phyloP scores from a whole-genome alignment of 2,888 invertebrate species.

The Tortricodes alternella region DNA sequence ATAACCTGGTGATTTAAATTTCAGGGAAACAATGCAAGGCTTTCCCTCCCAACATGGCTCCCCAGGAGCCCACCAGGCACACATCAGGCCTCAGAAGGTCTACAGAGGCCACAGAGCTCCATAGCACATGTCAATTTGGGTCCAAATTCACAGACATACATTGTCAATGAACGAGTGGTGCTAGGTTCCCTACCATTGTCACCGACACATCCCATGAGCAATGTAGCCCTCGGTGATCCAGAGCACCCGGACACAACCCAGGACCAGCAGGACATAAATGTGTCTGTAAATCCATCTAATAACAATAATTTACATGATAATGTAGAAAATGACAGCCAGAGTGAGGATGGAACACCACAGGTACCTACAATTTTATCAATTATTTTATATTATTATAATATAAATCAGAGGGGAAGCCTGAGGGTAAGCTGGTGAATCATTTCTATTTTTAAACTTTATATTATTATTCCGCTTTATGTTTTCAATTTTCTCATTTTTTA shows the following conservation, averaged over 20 bases:
- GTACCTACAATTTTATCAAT: no score
- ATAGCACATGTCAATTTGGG: constrained; percentile 68
- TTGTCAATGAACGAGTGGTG: constrained; percentile 60
- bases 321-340: constrained; percentile 73
- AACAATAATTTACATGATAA: constrained; percentile 76
- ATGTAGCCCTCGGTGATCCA: constrained; percentile 62
- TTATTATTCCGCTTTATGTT: no score
- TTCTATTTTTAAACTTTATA: no score
- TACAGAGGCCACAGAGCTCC: constrained; percentile 70
- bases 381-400: no score
- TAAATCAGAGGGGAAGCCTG: no score
- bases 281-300: constrained; percentile 71
- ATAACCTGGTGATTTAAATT: constrained; percentile 24
- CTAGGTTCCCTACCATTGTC: constrained; percentile 51
- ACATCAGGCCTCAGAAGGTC: constrained; percentile 55
- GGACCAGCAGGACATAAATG: constrained; percentile 66
- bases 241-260: constrained; percentile 57
- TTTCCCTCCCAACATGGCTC: constrained; percentile 73
- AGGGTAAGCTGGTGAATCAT: no score
- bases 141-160: constrained; percentile 57
- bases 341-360: constrained; percentile 75
- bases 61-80: constrained; percentile 67
- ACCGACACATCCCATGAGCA: constrained; percentile 52
- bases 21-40: constrained; percentile 71
- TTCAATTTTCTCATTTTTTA: no score